Conservation (phyloP, 2,888 invertebrate genomes). For the Gymnocheta viridis region DNA sequence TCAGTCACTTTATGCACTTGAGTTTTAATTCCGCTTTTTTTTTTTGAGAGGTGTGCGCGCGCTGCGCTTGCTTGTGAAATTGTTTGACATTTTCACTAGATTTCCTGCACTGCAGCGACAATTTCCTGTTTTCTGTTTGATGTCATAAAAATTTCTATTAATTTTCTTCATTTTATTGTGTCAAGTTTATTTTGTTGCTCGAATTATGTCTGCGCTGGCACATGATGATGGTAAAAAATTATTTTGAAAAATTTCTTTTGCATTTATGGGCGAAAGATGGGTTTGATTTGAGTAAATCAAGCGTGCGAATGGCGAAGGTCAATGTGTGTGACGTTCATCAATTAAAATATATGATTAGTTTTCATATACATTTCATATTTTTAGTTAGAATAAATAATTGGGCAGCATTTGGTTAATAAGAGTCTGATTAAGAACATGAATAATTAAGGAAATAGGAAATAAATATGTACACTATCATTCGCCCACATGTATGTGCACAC, state of each 20-base stretch:
- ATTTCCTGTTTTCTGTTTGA: constrained; percentile 63
- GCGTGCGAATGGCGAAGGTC: constrained; percentile 64
- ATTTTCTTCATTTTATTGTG: constrained; percentile 67
- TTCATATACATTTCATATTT: background rate
- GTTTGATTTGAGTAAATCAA: constrained; percentile 64
- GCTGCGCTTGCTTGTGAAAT: background rate
- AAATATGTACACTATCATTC: no score
- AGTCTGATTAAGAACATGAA: background rate
- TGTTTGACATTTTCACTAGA: constrained; percentile 46
- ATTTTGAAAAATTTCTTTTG: constrained; percentile 26
- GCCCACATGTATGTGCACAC: no score
- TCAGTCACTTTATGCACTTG: constrained; percentile 41
- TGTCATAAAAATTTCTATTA: constrained; percentile 65
- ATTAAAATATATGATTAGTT: constrained; percentile 11
- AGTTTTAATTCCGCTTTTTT: background rate
- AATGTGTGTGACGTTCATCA: constrained; percentile 42
- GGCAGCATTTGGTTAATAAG: constrained; percentile 4
- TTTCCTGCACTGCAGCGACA: constrained; percentile 48
- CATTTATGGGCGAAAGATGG: constrained; percentile 42
- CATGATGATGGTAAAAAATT: constrained; percentile 30
- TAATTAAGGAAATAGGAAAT: constrained; percentile 40
- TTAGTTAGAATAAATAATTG: constrained; percentile 6
- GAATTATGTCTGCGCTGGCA: constrained; percentile 3
- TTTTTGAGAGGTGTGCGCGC: constrained; percentile 21
- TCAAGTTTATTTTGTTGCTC: constrained; percentile 61